Conservation (phyloP, 2,113 vertebrate species). For the Pomatorhinus ruficollis region DNA sequence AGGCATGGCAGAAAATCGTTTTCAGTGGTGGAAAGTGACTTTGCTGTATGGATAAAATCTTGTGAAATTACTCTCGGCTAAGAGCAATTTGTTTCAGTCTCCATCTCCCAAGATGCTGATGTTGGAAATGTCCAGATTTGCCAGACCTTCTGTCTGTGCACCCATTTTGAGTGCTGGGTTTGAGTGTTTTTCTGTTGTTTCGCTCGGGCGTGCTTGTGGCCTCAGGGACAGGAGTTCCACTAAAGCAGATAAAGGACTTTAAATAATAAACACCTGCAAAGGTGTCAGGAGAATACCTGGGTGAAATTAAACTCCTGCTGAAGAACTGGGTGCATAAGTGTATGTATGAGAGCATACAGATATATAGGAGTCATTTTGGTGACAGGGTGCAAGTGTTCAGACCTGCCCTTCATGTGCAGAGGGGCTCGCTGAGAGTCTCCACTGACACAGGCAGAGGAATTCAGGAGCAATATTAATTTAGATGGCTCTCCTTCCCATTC, state of each 20-base stretch:
- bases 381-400: not conserved
- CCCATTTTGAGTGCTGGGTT: not conserved
- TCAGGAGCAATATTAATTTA: conserved; percentile 50
- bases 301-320: not conserved
- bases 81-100: conserved; percentile 37
- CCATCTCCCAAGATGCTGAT: not conserved
- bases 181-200: not conserved
- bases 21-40: not conserved
- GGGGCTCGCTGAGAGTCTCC: not conserved
- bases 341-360: not conserved
- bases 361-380: not conserved
- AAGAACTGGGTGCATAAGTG: not conserved
- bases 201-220: not conserved
- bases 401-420: not conserved
- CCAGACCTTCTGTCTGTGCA: not conserved
- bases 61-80: conserved; percentile 7
- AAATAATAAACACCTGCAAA: not conserved
- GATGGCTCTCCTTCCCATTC: conserved; percentile 43
- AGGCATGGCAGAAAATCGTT: conserved; percentile 40
- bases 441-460: conserved; percentile 1
- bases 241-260: not conserved
- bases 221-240: not conserved
- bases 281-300: not conserved
- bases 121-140: not conserved
- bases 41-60: conserved; percentile 44